Evolutionary conservation across 2,888 invertebrate species (phyloP), one percentile per base, ranked within the genome.

Genomic region (Coelogynopora nodosa): DNA sequence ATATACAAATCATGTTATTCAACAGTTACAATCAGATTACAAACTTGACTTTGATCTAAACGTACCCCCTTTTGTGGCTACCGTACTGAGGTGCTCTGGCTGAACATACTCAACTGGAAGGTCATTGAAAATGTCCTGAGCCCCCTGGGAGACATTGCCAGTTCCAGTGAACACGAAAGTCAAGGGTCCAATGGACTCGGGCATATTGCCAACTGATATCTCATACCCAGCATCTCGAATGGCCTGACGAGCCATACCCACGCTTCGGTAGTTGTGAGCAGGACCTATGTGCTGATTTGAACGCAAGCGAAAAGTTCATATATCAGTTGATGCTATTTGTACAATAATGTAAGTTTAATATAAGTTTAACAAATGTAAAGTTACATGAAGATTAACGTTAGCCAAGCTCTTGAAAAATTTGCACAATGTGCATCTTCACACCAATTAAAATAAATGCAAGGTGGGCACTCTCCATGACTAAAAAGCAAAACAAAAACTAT

Each of bases 211-310:
- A 85, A 99, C 93, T 0, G 98, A 94, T 83, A 99, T 97, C 93
- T 99, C 98, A 92, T 99, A 99, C 0, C 99, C 99, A n/a, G 97
- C 97, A 91, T 99, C 99, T 26, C 99, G 93, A 74, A 99, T 95
- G 0, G 98, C 97, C 92, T 99, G 98, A 30, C 96, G 94, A 0
- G 98, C 98, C 96, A 98, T 97, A 89, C 96, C 97, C 0, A 97
- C 97, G 92, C 96, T 97, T 49, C 98, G 94, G 92, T 99, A 99
- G 92, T 99, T 99, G 91, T 99, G 99, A 0, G 99, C 97, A 0
- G 97, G 97, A 0, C 97, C 98, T 88, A 99, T 96, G 91, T 99
- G 97, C 95, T 95, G 90, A 0, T 91, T 90, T 49, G 23, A 30
- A 0, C 23, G 0, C 30, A n/a, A 13, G 28, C 5, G 28, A 67